phyloP scores from a whole-genome alignment of 2,113 vertebrate species.

The Platichthys stellatus region DNA sequence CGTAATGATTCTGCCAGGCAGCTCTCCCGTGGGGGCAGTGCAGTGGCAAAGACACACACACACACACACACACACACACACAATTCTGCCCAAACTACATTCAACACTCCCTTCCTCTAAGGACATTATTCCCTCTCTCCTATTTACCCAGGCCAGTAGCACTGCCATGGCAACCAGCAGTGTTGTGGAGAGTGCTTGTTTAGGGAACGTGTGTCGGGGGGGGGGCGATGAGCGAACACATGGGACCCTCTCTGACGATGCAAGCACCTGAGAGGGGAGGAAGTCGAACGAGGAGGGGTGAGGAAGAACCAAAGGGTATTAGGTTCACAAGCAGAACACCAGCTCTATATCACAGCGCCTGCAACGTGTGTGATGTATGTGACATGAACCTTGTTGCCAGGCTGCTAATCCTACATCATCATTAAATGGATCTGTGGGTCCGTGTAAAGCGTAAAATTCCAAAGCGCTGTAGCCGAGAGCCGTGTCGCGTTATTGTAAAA shows the following conservation, averaged over 20 bases:
- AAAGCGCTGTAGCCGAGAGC: background rate
- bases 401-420: background rate
- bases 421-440: background rate
- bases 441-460: background rate
- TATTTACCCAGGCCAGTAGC: constrained; percentile 66
- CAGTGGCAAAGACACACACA: constrained; percentile 26
- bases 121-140: constrained; percentile 49
- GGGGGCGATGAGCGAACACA: constrained; percentile 60
- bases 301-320: constrained; percentile 7
- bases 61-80: constrained; percentile 3
- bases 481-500: background rate
- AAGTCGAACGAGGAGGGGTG: constrained; percentile 13
- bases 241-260: constrained; percentile 52
- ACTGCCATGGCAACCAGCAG: constrained; percentile 69
- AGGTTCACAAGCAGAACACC: constrained; percentile 9
- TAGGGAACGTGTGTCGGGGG: constrained; percentile 67
- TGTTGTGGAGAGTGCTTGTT: constrained; percentile 77
- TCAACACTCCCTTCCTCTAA: constrained; percentile 23
- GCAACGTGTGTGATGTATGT: background rate
- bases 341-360: background rate
- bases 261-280: constrained; percentile 34
- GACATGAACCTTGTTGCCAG: background rate
- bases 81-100: constrained; percentile 15
- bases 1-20: constrained; percentile 59
- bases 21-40: constrained; percentile 39